Conservation (phyloP, 1,140 invertebrate species). For the Paramacrobiotus metropolitanus region DNA sequence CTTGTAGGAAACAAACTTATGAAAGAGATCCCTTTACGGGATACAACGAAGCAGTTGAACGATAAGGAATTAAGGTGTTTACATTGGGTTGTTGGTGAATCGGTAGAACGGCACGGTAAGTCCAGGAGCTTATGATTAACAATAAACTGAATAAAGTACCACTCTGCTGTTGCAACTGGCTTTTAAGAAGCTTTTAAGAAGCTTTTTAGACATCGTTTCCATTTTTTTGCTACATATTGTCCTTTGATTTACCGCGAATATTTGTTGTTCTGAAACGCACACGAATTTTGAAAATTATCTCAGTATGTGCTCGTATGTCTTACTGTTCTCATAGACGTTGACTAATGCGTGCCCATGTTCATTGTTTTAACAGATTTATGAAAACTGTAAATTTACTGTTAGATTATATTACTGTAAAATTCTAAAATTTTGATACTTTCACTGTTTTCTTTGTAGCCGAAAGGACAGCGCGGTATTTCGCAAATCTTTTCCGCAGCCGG, state of each 20-base stretch:
- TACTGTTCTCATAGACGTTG: too few relatives aligned
- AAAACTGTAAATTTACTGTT: background rate
- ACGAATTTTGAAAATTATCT: too few relatives aligned
- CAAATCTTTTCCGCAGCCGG: background rate
- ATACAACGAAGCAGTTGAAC: background rate
- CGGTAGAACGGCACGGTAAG: slow-evolving; percentile 1
- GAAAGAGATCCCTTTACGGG: background rate
- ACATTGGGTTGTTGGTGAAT: background rate
- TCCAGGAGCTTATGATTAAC: too few relatives aligned
- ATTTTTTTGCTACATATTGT: background rate
- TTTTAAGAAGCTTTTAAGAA: too few relatives aligned
- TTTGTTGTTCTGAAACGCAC: too few relatives aligned
- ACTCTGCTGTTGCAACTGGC: too few relatives aligned
- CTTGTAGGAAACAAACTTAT: background rate
- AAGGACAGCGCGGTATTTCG: slow-evolving; percentile 1
- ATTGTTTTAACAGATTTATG: background rate
- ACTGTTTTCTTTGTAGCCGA: slow-evolving; percentile 1
- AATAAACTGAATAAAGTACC: too few relatives aligned
- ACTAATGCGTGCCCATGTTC: too few relatives aligned
- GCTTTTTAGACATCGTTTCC: too few relatives aligned
- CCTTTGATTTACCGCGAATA: background rate
- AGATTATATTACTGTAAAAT: too few relatives aligned
- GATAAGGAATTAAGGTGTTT: background rate
- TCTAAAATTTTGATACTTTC: too few relatives aligned
- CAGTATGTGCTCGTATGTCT: too few relatives aligned